These are phyloP conservation scores for Tachysurus vachellii DNA, from an alignment of 2,113 vertebrate genomes.

Conservation along the genomic window DNA sequence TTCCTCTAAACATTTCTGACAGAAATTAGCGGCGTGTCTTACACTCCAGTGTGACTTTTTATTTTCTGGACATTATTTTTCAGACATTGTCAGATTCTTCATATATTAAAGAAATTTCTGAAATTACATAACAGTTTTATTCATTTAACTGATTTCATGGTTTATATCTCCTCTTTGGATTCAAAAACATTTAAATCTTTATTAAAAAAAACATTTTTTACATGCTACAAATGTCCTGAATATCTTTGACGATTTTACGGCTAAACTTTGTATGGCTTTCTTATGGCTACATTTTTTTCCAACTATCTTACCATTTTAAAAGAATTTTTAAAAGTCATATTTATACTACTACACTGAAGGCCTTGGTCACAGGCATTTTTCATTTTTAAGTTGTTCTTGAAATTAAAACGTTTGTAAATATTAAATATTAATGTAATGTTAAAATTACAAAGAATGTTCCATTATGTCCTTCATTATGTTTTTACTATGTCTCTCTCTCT, in stretches of 20 bases:
- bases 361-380: too few species aligned
- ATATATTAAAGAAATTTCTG: neutral
- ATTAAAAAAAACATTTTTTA: neutral
- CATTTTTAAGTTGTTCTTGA: too few species aligned
- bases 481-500: too few species aligned
- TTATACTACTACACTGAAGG: too few species aligned
- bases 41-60: neutral
- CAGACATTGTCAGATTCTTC: neutral
- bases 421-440: neutral
- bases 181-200: neutral
- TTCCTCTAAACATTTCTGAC: neutral
- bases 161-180: neutral
- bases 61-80: neutral
- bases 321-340: neutral
- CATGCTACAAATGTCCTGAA: neutral
- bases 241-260: neutral
- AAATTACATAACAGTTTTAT: neutral
- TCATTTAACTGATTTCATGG: neutral
- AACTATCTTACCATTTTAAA: neutral
- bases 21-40: neutral
- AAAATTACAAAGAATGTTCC: neutral
- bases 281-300: too few species aligned
- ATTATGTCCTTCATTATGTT: neutral
- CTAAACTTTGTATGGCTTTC: too few species aligned
- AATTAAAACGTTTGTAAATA: too few species aligned